phyloP scores from a whole-genome alignment of 2,797 vertebrate genomes.

The Tokudaia muenninki region DNA sequence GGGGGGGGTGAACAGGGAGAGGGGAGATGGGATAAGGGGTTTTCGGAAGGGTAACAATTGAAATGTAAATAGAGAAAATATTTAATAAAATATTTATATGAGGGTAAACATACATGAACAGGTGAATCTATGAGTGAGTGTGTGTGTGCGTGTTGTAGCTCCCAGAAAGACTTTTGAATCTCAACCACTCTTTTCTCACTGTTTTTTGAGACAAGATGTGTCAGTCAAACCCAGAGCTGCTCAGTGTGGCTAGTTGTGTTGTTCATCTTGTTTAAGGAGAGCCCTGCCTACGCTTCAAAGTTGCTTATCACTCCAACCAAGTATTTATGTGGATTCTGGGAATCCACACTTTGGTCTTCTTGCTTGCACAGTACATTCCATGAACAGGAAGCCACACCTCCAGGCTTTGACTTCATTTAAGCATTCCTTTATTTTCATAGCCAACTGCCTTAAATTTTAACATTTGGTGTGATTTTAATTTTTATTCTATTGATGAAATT shows the following conservation, averaged over 20 bases:
- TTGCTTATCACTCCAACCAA: neutral
- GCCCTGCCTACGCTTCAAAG: neutral
- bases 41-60: too few relatives aligned
- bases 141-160: neutral
- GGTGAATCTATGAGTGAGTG: fast-evolving
- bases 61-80: too few relatives aligned
- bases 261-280: neutral
- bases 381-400: neutral
- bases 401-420: neutral
- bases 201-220: neutral
- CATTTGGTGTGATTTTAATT: neutral
- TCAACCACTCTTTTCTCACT: neutral
- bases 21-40: too few relatives aligned
- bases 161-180: neutral
- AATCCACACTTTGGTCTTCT: neutral
- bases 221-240: neutral
- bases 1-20: too few relatives aligned
- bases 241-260: too few relatives aligned
- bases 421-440: neutral
- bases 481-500: neutral
- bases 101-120: neutral
- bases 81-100: neutral
- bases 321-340: too few relatives aligned
- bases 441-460: neutral
- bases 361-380: fast-evolving